phyloP scores from a whole-genome alignment of 2,113 vertebrate species.

The Sialia sialis region DNA sequence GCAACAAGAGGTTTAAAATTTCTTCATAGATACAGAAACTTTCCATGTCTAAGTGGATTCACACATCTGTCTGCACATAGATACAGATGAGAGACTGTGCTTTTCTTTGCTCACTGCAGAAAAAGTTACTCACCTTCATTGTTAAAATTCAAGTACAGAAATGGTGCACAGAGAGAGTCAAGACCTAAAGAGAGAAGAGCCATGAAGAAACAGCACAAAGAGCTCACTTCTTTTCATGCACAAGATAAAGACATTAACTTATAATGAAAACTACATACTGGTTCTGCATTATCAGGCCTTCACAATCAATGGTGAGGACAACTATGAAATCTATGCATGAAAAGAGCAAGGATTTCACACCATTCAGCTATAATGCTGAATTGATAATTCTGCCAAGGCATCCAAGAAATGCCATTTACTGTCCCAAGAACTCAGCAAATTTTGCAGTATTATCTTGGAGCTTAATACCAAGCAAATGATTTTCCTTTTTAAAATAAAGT shows the following conservation, averaged over 20 bases:
- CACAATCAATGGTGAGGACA: neutral
- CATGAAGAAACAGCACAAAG: neutral
- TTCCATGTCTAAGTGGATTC: neutral
- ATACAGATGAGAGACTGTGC: neutral
- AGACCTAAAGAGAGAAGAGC: conserved; percentile 77
- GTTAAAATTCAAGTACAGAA: conserved; percentile 97
- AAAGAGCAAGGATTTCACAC: neutral
- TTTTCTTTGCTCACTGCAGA: neutral
- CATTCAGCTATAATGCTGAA: neutral
- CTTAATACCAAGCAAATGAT: neutral
- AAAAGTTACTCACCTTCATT: conserved; percentile 85
- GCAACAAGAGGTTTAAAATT: neutral
- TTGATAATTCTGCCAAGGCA: neutral
- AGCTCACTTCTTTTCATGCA: neutral
- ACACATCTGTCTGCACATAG: neutral
- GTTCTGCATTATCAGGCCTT: neutral
- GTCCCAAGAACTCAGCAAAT: neutral
- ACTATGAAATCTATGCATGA: neutral
- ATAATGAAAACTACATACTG: neutral
- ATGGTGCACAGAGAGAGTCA: conserved; percentile 96
- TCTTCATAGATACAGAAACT: neutral
- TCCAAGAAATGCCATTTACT: neutral
- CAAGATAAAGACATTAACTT: neutral
- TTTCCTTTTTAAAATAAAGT: neutral
- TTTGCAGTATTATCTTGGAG: neutral